Percentiles rank a stretch among this genome's conserved stretches.
Conservation (phyloP, 1,140 invertebrate species). For the Sarcophaga bullata region DNA sequence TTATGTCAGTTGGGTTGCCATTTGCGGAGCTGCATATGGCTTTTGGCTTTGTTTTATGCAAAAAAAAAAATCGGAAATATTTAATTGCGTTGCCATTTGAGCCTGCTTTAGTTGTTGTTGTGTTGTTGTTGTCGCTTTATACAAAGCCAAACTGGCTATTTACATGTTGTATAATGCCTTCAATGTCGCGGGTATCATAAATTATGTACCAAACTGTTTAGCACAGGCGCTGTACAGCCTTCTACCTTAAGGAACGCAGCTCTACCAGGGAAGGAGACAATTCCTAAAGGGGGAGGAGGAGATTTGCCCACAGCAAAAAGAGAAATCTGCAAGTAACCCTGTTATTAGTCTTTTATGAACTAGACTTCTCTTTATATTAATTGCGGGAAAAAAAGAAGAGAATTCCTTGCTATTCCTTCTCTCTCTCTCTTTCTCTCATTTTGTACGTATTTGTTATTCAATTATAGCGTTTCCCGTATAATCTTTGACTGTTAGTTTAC, state of each 20-base stretch:
- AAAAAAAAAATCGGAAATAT: too few relatives aligned
- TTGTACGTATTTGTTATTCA: background rate
- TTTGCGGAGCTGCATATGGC: background rate
- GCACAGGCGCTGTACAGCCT: too few relatives aligned
- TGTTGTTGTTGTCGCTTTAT: slow-evolving; percentile 21
- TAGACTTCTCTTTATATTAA: too few relatives aligned
- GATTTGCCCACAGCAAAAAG: background rate
- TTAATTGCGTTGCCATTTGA: background rate
- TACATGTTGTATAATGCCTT: slow-evolving; percentile 31
- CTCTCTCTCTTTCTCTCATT: background rate
- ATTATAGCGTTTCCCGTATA: background rate
- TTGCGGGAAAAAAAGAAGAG: background rate
- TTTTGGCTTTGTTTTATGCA: slow-evolving; percentile 13
- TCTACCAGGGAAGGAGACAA: too few relatives aligned
- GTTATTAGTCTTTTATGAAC: too few relatives aligned
- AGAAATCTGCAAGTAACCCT: background rate
- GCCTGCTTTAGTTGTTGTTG: background rate
- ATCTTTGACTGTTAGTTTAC: background rate
- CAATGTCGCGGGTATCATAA: slow-evolving; percentile 39
- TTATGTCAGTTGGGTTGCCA: too few relatives aligned
- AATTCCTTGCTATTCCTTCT: background rate
- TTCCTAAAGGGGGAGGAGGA: background rate
- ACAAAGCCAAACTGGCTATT: background rate
- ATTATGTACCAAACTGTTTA: slow-evolving; percentile 7
- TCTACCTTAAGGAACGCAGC: too few relatives aligned